Evolutionary conservation across 2,888 invertebrate genomes (phyloP).

Genomic region (Spisula subtruncata): DNA sequence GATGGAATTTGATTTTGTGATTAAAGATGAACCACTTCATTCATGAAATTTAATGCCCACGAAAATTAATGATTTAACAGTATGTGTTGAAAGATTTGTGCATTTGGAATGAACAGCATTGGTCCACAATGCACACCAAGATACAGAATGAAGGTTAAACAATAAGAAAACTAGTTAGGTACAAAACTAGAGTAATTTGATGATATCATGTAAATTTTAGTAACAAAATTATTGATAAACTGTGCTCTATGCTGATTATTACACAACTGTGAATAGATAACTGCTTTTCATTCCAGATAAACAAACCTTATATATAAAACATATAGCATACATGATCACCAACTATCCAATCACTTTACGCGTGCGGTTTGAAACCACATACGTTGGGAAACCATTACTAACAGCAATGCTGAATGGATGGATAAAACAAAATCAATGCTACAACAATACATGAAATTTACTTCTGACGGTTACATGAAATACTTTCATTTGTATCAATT

Average conservation of each 20-base stretch:
- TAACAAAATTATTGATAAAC: neutral
- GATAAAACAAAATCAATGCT: neutral
- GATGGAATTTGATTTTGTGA: no score
- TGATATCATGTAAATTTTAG: neutral
- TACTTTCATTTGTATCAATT: no score
- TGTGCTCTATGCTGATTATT: neutral
- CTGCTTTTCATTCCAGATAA: constrained; percentile 59
- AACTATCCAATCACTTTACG: constrained; percentile 34
- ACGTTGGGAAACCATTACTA: constrained; percentile 67
- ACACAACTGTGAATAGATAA: constrained; percentile 15
- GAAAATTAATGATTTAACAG: no score
- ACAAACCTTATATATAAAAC: constrained; percentile 21
- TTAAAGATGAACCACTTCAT: no score
- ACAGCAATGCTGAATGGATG: constrained; percentile 64
- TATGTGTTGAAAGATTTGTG: constrained; percentile 30
- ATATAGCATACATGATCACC: neutral
- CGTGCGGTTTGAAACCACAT: constrained; percentile 53
- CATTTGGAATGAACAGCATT: constrained; percentile 45
- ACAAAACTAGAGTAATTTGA: neutral
- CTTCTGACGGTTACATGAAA: no score
- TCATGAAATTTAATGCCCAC: no score
- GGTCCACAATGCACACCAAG: no score
- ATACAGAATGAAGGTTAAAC: no score
- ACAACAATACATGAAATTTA: no score
- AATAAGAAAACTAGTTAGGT: neutral